A percentile compares a stretch with the other conserved stretches of the same genome.
phyloP scores from a whole-genome alignment of 23 tunicate species.

The Halocynthia aurantium region DNA sequence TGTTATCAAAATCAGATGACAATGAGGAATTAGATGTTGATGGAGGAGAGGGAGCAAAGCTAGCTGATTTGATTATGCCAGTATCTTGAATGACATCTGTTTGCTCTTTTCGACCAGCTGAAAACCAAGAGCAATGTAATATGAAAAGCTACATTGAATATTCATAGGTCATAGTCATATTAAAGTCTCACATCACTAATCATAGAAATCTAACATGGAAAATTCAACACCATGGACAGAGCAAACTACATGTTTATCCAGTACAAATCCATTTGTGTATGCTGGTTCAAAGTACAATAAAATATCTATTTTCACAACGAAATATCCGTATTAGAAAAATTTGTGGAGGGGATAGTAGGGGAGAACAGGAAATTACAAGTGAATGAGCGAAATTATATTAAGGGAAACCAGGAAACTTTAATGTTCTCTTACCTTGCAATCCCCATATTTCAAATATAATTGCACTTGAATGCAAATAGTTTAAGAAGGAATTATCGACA shows the following conservation, averaged over 20 bases:
- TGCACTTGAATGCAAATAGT: constrained; percentile 47
- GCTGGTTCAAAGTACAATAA: neutral
- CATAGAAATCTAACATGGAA: too few species aligned
- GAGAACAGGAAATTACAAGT: neutral
- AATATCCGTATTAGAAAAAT: neutral
- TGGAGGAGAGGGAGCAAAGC: constrained; percentile 4
- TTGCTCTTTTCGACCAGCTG: too few species aligned
- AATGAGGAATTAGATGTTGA: constrained; percentile 7
- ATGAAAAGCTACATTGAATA: too few species aligned
- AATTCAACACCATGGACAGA: too few species aligned
- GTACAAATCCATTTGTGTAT: neutral
- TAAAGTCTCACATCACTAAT: too few species aligned
- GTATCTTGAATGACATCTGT: too few species aligned
- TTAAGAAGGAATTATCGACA: constrained; percentile 38
- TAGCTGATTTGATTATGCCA: too few species aligned
- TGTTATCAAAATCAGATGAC: constrained; percentile 9
- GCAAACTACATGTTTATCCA: too few species aligned
- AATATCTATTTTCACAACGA: too few species aligned
- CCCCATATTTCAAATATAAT: constrained; percentile 82
- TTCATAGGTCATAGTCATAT: too few species aligned
- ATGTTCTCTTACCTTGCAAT: constrained; percentile 55
- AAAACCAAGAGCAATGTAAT: too few species aligned
- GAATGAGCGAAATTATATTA: neutral
- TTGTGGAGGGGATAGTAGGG: neutral
- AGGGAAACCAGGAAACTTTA: neutral